Conservation (phyloP, 2,113 vertebrate species). For the Anhinga rufa region DNA sequence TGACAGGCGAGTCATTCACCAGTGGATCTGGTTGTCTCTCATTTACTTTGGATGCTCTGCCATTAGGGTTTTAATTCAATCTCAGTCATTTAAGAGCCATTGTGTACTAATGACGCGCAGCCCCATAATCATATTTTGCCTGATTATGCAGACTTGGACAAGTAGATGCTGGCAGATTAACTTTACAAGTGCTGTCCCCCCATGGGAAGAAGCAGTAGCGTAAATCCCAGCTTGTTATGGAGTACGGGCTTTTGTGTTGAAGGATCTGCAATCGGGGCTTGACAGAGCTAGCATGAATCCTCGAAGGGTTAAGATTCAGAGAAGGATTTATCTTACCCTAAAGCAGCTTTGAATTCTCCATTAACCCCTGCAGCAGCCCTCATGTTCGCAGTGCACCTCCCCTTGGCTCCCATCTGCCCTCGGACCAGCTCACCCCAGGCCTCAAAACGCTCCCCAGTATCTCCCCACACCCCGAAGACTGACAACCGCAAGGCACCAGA, state of each 20-base stretch:
- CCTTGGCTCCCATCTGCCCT: background rate
- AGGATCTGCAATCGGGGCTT: background rate
- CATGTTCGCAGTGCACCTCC: background rate
- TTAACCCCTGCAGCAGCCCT: background rate
- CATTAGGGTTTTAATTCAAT: slow-evolving; percentile 59
- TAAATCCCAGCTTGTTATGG: background rate
- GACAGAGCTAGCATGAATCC: background rate
- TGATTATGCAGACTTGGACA: slow-evolving; percentile 12
- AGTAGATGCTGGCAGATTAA: slow-evolving; percentile 18
- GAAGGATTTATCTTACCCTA: background rate
- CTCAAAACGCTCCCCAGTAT: background rate
- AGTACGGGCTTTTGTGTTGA: background rate
- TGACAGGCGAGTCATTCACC: background rate
- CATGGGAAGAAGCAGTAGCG: background rate
- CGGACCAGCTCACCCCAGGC: background rate
- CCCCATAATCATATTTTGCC: slow-evolving; percentile 43
- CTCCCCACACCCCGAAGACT: background rate
- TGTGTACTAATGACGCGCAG: slow-evolving; percentile 30
- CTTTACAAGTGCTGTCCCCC: background rate
- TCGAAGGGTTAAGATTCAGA: slow-evolving; percentile 4
- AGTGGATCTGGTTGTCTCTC: slow-evolving; percentile 13
- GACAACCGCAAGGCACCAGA: background rate
- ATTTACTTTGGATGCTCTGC: slow-evolving; percentile 15
- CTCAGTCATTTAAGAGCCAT: slow-evolving; percentile 34
- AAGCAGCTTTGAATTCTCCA: slow-evolving; percentile 12